Base-by-base conservation (phyloP, 1,140 invertebrate species). In the Phortica variegata region DNA sequence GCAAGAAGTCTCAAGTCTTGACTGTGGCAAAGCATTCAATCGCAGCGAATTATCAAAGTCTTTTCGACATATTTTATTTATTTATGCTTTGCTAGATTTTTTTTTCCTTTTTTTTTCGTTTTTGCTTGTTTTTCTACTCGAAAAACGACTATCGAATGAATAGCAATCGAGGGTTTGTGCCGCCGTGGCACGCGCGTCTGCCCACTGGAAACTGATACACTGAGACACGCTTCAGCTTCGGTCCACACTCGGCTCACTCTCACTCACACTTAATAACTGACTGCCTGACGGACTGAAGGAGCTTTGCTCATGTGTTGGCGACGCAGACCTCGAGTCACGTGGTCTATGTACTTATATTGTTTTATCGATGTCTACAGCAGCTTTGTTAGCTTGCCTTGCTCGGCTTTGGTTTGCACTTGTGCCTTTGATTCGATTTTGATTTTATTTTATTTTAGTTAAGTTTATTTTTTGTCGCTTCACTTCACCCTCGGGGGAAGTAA, bases 391-490 rank as follows among this genome's bases (percentile, higher is more conserved):
- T n/a, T 7, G 33, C 33, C 12, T 42, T 56, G 47, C 54, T 56
- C 47, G 54, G 55, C 49, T 49, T 31, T 49, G 38, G 55, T 36
- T 20, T 53, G 56, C 62, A 60, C 57, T 68, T 68, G 57, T 60
- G 60, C 57, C 61, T 54, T 63, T 68, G 63, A 68, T 68, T 65
- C 52, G 63, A 68, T 63, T 68, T 68, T 68, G 60, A 68, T 68
- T 68, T 68, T 68, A 60, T 68, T 65, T 65, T 65, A 61, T 61
- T 62, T 53, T 10, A 26, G 5, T 26, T 26, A 53, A 54, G 48
- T 60, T 58, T 68, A 60, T 53, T 44, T 46, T 52, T 65, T 39
- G 37, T 17, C 38, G 34, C 43, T 34, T 17, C 10, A 15, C n/a
- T 41, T 41, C 40, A 31, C 13, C 8, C 43, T 37, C 43, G 38